These are phyloP conservation scores for Stenodera caucasica DNA, from an alignment of 2,888 invertebrate genomes.

Conservation along the genomic window DNA sequence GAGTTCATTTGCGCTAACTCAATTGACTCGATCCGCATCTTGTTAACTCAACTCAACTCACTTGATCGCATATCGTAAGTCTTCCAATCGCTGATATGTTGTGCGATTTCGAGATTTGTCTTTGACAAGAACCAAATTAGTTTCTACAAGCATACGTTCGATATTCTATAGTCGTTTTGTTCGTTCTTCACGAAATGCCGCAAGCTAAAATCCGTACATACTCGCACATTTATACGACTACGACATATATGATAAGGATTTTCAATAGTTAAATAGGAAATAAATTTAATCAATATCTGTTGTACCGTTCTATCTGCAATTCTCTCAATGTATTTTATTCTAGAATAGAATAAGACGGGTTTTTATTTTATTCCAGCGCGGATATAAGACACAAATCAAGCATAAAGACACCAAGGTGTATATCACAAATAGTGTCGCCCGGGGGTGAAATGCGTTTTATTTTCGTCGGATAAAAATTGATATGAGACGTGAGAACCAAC, in stretches of 20 bases:
- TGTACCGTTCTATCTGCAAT: neutral
- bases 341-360: too few relatives aligned
- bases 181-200: neutral
- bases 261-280: neutral
- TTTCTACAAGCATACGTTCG: conserved; percentile 16
- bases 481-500: conserved; percentile 47
- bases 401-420: conserved; percentile 32
- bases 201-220: neutral
- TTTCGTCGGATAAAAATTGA: conserved; percentile 48
- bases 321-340: too few relatives aligned
- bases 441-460: conserved; percentile 47
- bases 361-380: conserved; percentile 33
- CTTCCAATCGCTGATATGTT: conserved; percentile 44
- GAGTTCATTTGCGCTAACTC: conserved; percentile 54
- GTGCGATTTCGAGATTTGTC: conserved; percentile 33
- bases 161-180: neutral
- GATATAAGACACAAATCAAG: conserved; percentile 41
- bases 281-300: neutral
- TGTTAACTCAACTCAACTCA: conserved; percentile 50
- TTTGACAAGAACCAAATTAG: conserved; percentile 43
- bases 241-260: neutral
- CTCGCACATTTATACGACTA: neutral
- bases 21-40: conserved; percentile 52
- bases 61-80: conserved; percentile 51
- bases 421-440: conserved; percentile 45